A percentile compares a stretch with the other conserved stretches of the same genome.
Evolutionary conservation across 2,888 invertebrate species (phyloP).

Genomic region (Caenorhabditis sinica): DNA sequence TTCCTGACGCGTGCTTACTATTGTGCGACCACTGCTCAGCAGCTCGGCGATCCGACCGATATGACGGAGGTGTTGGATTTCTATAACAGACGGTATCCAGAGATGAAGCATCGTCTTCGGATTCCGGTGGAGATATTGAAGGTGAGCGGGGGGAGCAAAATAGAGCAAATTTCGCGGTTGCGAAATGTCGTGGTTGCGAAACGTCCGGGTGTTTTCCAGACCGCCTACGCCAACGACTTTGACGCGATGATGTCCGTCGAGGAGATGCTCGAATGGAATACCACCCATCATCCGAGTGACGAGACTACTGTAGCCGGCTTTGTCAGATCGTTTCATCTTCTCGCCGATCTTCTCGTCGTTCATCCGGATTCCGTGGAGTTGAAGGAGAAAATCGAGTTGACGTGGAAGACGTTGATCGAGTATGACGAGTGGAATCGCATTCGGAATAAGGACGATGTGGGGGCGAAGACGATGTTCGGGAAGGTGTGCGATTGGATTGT

Average conservation of each 20-base stretch:
- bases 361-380: slow-evolving; percentile 37
- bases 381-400: slow-evolving; percentile 42
- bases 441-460: slow-evolving; percentile 44
- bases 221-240: slow-evolving; percentile 42
- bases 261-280: slow-evolving; percentile 66
- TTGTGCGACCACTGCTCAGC: slow-evolving; percentile 33
- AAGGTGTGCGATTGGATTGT: slow-evolving; percentile 53
- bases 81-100: slow-evolving; percentile 47
- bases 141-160: not conserved
- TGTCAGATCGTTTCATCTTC: slow-evolving; percentile 51
- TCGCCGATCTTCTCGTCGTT: slow-evolving; percentile 47
- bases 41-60: slow-evolving; percentile 7
- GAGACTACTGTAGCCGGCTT: slow-evolving; percentile 55
- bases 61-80: slow-evolving; percentile 50
- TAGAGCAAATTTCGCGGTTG: no score
- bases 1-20: slow-evolving; percentile 48
- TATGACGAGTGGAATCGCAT: slow-evolving; percentile 55
- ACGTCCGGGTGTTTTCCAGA: no score
- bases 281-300: slow-evolving; percentile 45
- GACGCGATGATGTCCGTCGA: slow-evolving; percentile 67
- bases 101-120: slow-evolving; percentile 59
- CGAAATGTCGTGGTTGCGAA: no score
- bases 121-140: slow-evolving; percentile 56
- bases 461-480: slow-evolving; percentile 60
- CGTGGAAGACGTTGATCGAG: slow-evolving; percentile 58